phyloP scores from a whole-genome alignment of 1,140 invertebrate genomes.

The Chironomus tepperi region DNA sequence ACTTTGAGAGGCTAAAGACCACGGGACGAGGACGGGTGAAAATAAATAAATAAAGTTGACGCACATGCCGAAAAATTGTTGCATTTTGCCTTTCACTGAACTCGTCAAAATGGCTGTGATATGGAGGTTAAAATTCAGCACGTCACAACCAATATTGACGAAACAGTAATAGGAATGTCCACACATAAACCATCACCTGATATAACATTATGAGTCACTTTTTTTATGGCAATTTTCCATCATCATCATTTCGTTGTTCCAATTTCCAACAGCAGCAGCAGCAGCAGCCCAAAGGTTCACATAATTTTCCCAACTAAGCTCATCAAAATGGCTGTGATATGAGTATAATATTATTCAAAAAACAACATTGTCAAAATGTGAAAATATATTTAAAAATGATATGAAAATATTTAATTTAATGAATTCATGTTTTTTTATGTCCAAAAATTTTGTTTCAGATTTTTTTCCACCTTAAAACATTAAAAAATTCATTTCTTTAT shows the following conservation, averaged over 20 bases:
- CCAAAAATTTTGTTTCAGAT: background rate
- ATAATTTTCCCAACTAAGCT: constrained; percentile 20
- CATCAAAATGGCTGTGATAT: constrained; percentile 24
- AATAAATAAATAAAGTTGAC: no score
- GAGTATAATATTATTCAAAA: background rate
- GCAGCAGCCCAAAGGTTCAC: background rate
- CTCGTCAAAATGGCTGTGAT: constrained; percentile 23
- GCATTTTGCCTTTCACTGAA: background rate
- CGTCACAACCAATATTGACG: constrained; percentile 22
- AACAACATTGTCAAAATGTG: no score
- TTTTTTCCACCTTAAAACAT: background rate
- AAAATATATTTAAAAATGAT: background rate
- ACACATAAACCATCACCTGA: background rate
- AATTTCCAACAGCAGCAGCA: background rate
- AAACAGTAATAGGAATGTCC: background rate
- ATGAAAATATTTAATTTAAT: background rate
- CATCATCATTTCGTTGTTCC: background rate
- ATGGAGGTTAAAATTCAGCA: constrained; percentile 16
- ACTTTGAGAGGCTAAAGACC: constrained; percentile 48
- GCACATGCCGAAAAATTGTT: background rate
- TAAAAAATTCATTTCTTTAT: background rate
- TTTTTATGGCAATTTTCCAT: background rate
- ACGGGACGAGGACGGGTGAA: no score
- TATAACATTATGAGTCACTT: background rate
- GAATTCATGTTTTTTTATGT: background rate